Evolutionary conservation across 2,113 vertebrate species (phyloP), one percentile per base, ranked within the genome.

Genomic region (Tursiops truncatus): DNA sequence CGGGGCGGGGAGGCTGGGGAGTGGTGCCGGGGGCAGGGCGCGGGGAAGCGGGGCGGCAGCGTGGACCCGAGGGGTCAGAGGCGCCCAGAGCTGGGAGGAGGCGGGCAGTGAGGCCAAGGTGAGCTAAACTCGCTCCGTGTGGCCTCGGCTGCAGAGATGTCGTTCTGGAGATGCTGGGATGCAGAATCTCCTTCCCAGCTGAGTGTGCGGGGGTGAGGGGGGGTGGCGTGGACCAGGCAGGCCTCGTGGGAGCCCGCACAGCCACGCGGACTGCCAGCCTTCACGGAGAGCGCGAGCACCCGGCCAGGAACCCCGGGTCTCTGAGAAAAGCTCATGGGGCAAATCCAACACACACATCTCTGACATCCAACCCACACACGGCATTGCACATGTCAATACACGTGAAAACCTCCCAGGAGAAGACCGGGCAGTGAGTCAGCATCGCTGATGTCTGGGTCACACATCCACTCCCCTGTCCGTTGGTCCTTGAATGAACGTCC

Each of bases 351-450:
- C 86, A 28, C 89, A 8, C 21, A 11, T 21, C 36, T 74, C 68
- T 25, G 84, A 91, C 82, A 41, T 17, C 79, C 67, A 60, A 73
- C 76, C 80, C 18, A 63, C 87, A 77, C 36, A 44, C 1, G 5
- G 50, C 31, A 23, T 6, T 4, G 1, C 93, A 10, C 3, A 14
- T 14, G 94, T 94, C 92, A 93, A 36, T 11, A 28, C 63, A 60
- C 88, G 93, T 85, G 50, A 65, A 96, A 85, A 44, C 17, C 62
- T 67, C 74, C 47, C 44, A 17, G 71, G 7, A 63, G 60, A 73
- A 73, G 56, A 47, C 73, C 84, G 73, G 94, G 80, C 13, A 71
- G 87, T 20, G 62, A 73, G 36, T 26, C 53, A 91, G 90, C 65
- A 3, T 25, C 5, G 58, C 86, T 4, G 56, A 11, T 6, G 68